phyloP scores from a whole-genome alignment of 2,888 invertebrate species.

The Cosmorhoe ocellata region DNA sequence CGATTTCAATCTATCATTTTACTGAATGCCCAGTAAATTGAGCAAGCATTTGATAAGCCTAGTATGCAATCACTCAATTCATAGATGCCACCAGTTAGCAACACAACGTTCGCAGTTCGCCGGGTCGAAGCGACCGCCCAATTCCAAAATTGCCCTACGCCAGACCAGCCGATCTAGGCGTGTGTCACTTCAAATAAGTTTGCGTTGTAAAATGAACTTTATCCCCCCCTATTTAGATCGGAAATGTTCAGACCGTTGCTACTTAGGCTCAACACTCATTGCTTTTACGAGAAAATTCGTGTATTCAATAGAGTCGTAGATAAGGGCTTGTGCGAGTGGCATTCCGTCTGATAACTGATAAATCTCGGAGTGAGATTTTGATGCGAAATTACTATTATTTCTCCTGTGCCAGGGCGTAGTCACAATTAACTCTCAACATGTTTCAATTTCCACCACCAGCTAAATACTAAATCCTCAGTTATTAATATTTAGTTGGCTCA shows the following conservation, averaged over 20 bases:
- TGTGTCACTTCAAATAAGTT: conserved; percentile 16
- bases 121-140: conserved; percentile 26
- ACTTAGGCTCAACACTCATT: too few relatives aligned
- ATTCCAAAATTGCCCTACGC: conserved; percentile 48
- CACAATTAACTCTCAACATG: conserved; percentile 74
- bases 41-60: conserved; percentile 15
- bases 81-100: conserved; percentile 24
- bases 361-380: conserved; percentile 1
- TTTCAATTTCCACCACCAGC: conserved; percentile 70
- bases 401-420: conserved; percentile 43
- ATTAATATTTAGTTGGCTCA: conserved; percentile 57
- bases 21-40: conserved; percentile 14
- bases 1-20: not conserved
- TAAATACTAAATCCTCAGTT: conserved; percentile 55
- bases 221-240: not conserved
- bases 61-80: conserved; percentile 20
- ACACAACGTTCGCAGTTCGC: conserved; percentile 21
- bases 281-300: too few relatives aligned
- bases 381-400: not conserved
- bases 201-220: not conserved
- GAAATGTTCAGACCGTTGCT: not conserved
- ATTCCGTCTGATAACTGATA: too few relatives aligned
- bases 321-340: too few relatives aligned
- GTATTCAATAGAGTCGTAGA: too few relatives aligned
- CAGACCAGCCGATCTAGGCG: conserved; percentile 32